phyloP scores from a whole-genome alignment of 2,888 invertebrate genomes.

The Mellilla xanthometata region DNA sequence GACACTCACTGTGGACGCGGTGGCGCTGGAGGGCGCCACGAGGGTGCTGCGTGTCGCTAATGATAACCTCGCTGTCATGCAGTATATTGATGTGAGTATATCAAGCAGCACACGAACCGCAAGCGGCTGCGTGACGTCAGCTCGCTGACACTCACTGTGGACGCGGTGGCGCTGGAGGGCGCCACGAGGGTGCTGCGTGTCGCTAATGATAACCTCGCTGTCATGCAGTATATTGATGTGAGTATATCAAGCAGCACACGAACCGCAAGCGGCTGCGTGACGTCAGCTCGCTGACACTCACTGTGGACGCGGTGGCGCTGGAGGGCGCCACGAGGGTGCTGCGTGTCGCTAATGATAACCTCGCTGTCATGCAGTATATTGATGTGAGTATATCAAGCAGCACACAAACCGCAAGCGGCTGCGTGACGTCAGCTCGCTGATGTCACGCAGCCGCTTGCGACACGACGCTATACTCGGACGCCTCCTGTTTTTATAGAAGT shows the following conservation, averaged over 20 bases:
- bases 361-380: slow-evolving; percentile 90
- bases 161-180: slow-evolving; percentile 91
- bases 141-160: slow-evolving; percentile 88
- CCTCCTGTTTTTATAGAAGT: too few species aligned
- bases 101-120: slow-evolving; percentile 92
- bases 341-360: slow-evolving; percentile 88
- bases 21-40: slow-evolving; percentile 87
- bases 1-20: slow-evolving; percentile 91
- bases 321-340: slow-evolving; percentile 85
- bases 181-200: slow-evolving; percentile 86
- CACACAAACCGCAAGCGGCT: too few species aligned
- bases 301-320: slow-evolving; percentile 93
- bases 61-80: slow-evolving; percentile 89
- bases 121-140: slow-evolving; percentile 94
- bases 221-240: slow-evolving; percentile 90
- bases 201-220: slow-evolving; percentile 89
- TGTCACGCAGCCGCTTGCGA: too few species aligned
- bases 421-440: too few species aligned
- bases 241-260: slow-evolving; percentile 89
- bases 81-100: slow-evolving; percentile 88
- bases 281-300: slow-evolving; percentile 89
- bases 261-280: slow-evolving; percentile 92
- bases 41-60: slow-evolving; percentile 87
- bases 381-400: slow-evolving; percentile 86
- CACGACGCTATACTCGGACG: too few species aligned